These are phyloP conservation scores for Zaprionus ornatus DNA, from an alignment of 1,140 invertebrate genomes.

Conservation along the genomic window DNA sequence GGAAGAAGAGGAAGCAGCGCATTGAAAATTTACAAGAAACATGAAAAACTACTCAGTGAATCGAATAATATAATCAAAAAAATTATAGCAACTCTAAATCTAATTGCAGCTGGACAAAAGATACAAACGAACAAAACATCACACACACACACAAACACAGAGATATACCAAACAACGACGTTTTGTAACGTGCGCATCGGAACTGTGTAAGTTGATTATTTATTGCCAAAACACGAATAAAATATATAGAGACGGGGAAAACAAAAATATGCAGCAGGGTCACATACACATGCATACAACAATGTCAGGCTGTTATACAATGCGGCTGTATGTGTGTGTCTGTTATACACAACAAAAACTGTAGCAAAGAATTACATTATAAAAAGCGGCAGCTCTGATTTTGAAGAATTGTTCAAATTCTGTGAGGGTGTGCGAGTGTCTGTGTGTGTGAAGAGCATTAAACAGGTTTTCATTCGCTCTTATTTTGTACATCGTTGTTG, in stretches of 20 bases:
- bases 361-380: conserved; percentile 48
- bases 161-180: not conserved
- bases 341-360: conserved; percentile 51
- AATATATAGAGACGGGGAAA: conserved; percentile 13
- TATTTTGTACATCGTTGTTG: conserved; percentile 32
- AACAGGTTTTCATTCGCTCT: conserved; percentile 58
- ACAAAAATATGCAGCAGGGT: conserved; percentile 26
- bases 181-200: conserved; percentile 26
- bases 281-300: conserved; percentile 23
- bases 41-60: conserved; percentile 28
- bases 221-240: conserved; percentile 34
- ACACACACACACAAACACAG: not conserved
- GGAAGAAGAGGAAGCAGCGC: conserved; percentile 35
- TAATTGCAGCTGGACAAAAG: conserved; percentile 49
- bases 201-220: conserved; percentile 46
- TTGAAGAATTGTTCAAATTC: conserved; percentile 43
- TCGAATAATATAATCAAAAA: conserved; percentile 15
- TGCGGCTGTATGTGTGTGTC: conserved; percentile 1
- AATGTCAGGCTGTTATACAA: conserved; percentile 35
- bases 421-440: not conserved
- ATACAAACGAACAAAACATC: conserved; percentile 8
- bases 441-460: conserved; percentile 27
- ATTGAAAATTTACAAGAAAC: conserved; percentile 43
- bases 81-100: conserved; percentile 44
- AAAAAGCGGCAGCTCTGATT: conserved; percentile 45